Conservation (phyloP, 2,113 vertebrate genomes). For the Peucedramus taeniatus region DNA sequence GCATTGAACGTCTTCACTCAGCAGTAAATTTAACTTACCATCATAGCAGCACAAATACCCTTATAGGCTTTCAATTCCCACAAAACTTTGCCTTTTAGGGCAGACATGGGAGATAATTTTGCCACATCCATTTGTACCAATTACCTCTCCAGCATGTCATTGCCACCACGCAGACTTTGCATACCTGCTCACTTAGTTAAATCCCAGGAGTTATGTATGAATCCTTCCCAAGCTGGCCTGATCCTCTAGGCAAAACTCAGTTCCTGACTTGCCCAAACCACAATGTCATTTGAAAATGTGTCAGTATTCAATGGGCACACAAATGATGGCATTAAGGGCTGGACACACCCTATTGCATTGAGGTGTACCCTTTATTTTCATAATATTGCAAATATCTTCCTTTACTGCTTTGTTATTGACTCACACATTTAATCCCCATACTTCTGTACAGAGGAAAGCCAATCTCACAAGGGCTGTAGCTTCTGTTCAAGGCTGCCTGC, state of each 20-base stretch:
- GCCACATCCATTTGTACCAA: neutral
- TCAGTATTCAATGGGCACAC: neutral
- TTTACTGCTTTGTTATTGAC: constrained; percentile 5
- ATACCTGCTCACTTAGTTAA: neutral
- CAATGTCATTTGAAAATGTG: neutral
- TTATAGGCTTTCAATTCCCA: neutral
- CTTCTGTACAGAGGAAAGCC: neutral
- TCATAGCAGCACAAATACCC: neutral
- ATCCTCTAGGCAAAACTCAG: neutral
- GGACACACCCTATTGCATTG: neutral
- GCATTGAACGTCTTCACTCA: neutral
- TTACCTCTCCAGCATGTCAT: rapidly evolving
- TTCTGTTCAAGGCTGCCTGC: neutral
- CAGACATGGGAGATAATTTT: neutral
- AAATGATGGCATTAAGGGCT: neutral
- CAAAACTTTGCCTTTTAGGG: neutral
- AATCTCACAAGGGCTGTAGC: neutral
- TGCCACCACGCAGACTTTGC: neutral
- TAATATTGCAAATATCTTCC: neutral
- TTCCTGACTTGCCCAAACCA: constrained; percentile 6
- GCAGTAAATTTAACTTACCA: neutral
- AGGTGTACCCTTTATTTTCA: constrained; percentile 9
- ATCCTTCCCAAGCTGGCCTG: neutral
- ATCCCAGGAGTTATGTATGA: neutral
- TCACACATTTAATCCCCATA: neutral